These are phyloP conservation scores for Odontocolon sp. DNA, from an alignment of 2,888 invertebrate species.

Conservation along the genomic window DNA sequence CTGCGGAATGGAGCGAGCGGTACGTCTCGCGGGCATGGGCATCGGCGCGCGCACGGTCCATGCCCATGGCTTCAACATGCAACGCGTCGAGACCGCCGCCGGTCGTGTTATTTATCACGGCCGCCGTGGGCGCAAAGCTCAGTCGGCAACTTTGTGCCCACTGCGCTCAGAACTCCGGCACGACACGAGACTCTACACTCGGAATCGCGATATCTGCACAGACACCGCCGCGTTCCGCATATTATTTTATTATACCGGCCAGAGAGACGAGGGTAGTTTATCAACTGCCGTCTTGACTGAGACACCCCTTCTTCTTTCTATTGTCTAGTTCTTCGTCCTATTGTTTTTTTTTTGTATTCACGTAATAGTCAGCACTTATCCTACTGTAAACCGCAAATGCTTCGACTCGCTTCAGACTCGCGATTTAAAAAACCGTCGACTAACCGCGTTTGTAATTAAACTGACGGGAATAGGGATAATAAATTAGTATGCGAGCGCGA, in stretches of 20 bases:
- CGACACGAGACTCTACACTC: slow-evolving; percentile 66
- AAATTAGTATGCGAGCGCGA: slow-evolving; percentile 73
- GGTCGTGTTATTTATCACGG: slow-evolving; percentile 74
- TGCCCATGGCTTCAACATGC: slow-evolving; percentile 31
- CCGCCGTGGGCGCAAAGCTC: slow-evolving; percentile 71
- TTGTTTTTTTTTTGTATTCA: not conserved
- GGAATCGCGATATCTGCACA: slow-evolving; percentile 71
- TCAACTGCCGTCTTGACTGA: slow-evolving; percentile 59
- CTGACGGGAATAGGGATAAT: slow-evolving; percentile 77
- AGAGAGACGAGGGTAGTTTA: slow-evolving; percentile 72
- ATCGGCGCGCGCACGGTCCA: slow-evolving; percentile 51
- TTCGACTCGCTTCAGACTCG: too few species aligned
- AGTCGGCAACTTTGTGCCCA: slow-evolving; percentile 74
- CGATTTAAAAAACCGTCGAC: slow-evolving; percentile 64
- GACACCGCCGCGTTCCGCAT: slow-evolving; percentile 64
- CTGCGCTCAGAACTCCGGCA: slow-evolving; percentile 14
- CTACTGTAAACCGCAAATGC: too few species aligned
- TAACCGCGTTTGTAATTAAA: slow-evolving; percentile 74
- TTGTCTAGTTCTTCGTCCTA: not conserved
- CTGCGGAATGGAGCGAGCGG: slow-evolving; percentile 38
- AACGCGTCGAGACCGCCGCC: slow-evolving; percentile 48
- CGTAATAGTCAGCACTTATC: too few species aligned
- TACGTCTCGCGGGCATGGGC: not conserved
- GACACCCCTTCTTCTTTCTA: slow-evolving; percentile 13
- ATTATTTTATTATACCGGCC: slow-evolving; percentile 78